Evolutionary conservation across 2,797 vertebrate species (phyloP), one percentile per base, ranked within the genome.

Genomic region (Brachymystax lenok): DNA sequence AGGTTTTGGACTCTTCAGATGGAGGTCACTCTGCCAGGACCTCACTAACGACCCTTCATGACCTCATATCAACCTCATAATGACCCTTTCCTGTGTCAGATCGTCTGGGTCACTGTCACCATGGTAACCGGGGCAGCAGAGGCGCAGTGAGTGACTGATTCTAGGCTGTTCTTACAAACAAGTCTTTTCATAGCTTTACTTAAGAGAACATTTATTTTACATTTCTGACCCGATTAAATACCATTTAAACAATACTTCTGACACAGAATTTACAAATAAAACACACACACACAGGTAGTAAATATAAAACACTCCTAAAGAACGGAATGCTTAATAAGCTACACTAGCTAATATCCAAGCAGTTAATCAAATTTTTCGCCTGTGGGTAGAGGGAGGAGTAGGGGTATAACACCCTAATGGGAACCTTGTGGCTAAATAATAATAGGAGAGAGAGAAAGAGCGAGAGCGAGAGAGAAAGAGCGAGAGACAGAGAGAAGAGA

Each of bases 371-470:
- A 81, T 86, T 87, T 79, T 89, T 83, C 61, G 83, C 80, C 82
- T 69, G 5, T 21, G 76, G 80, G 86, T 81, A 86, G 59, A 66
- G 33, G 72, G 82, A 52, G 71, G 67, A 76, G 74, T 69, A 67
- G 7, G 54, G 85, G 82, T 87, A 82, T 85, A 82, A 79, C 16
- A 56, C 82, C 77, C 79, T 91, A 90, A 92, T 92, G 84, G 91
- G 87, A 87, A 89, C 82, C 82, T 79, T 83, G 85, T 89, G 83
- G 80, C 86, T 88, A 89, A 85, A 86, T 85, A 89, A 86, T 90
- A 81, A 86, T 83, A 81, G 83, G 46, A 71, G 27, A 79, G 50
- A 33, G n/a, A 72, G 54, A 56, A 1, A 28, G 7, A 10, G 14
- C 6, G 14, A 28, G 27, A n/a, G 16, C 35, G 61, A 0, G 1